Evolutionary conservation across 1,140 invertebrate genomes (phyloP), one percentile per base, ranked within the genome.

Genomic region (Zaprionus lachaisei): DNA sequence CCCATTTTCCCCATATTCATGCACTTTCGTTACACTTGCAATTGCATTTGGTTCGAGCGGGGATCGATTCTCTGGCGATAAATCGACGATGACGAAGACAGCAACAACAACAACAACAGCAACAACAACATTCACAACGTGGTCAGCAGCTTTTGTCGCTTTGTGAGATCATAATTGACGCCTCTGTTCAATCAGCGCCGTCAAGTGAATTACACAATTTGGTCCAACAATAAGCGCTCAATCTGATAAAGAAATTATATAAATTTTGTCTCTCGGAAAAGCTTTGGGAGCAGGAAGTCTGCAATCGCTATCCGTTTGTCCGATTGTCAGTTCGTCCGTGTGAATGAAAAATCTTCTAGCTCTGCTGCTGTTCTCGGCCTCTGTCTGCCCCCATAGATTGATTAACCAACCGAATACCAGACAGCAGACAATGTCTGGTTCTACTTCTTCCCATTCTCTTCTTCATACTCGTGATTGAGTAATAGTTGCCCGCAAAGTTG

Each of bases 161-260:
- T 79, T 80, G 81, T 83, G 58, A 15, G 58, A 15, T 65, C 69
- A 68, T 84, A 71, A 83, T 84, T 84, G 81, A 74, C 70, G 78
- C 78, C 67, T 77, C 66, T 67, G 61, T 79, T 79, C 76, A 81
- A 83, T 83, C 73, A 83, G 61, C 80, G 71, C 78, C 60, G 77
- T 58, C 47, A 71, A 77, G 77, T 65, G 81, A 84, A 84, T 81
- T 83, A 83, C 71, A 79, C 77, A 81, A 87, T 87, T 89, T 84
- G 44, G 68, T 72, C 55, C 67, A 78, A 89, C 83, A 87, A 83
- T 81, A 70, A 57, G 54, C 65, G 55, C 47, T 73, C 31, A 71
- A 84, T 84, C 83, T 83, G 84, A 87, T 87, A 83, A 89, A 66
- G 70, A 87, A 87, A 87, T 87, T 87, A 87, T 83, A 87, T 87